Evolutionary conservation across 2,888 invertebrate genomes (phyloP).

Genomic region (Tolmerus cingulatus): DNA sequence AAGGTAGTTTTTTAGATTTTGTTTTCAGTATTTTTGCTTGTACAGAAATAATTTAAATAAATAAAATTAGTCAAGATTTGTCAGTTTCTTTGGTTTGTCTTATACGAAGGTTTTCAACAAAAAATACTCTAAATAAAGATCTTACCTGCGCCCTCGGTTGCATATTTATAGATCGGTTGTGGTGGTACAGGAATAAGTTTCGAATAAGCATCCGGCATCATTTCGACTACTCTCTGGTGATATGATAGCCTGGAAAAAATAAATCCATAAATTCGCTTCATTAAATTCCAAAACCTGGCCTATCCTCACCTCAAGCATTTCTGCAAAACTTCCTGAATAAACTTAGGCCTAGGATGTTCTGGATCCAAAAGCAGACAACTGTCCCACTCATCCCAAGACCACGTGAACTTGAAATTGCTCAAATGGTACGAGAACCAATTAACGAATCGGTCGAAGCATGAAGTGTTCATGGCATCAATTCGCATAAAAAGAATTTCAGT

Average conservation of each 20-base stretch:
- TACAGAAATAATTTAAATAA: neutral
- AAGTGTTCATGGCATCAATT: slow-evolving; percentile 96
- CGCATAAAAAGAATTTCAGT: slow-evolving; percentile 96
- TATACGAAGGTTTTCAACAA: too few species aligned
- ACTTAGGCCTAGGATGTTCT: slow-evolving; percentile 93
- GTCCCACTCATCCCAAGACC: slow-evolving; percentile 99
- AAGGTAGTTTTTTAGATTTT: neutral
- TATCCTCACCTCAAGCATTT: slow-evolving; percentile 82
- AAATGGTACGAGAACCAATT: slow-evolving; percentile 98
- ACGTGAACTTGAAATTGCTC: slow-evolving; percentile 98
- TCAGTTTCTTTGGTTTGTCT: too few species aligned
- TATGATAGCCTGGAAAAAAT: slow-evolving; percentile 79
- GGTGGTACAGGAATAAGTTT: slow-evolving; percentile 86
- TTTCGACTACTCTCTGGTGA: slow-evolving; percentile 90
- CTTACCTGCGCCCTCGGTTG: slow-evolving; percentile 88
- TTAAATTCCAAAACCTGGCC: neutral
- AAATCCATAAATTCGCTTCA: neutral
- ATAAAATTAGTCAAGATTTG: neutral
- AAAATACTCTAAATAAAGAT: slow-evolving; percentile 48
- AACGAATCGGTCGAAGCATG: slow-evolving; percentile 95
- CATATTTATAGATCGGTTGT: slow-evolving; percentile 89
- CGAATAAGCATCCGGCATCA: slow-evolving; percentile 87
- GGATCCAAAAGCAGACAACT: slow-evolving; percentile 82
- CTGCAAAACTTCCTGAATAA: slow-evolving; percentile 89
- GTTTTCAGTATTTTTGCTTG: neutral